Evolutionary conservation across 2,888 invertebrate species (phyloP).

Genomic region (Hirudinaria manillensis): DNA sequence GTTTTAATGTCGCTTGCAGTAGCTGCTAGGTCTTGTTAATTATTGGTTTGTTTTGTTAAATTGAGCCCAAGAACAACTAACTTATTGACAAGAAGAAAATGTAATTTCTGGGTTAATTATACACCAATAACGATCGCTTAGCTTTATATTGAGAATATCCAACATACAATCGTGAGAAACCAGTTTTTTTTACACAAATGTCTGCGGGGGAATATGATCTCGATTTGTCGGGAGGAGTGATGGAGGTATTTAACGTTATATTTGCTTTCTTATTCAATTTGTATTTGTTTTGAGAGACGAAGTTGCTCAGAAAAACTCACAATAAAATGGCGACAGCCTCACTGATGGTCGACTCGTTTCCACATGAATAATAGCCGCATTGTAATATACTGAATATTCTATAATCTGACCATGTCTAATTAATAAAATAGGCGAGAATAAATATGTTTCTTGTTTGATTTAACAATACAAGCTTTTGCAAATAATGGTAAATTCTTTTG

Average conservation of each 20-base stretch:
- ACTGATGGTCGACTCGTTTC: neutral
- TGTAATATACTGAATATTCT: neutral
- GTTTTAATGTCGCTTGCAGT: no score
- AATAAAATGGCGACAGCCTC: constrained; percentile 9
- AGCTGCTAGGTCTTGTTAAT: no score
- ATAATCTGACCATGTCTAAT: no score
- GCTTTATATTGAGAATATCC: neutral
- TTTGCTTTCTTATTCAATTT: neutral
- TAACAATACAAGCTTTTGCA: neutral
- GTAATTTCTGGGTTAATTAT: neutral
- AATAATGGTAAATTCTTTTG: constrained; percentile 34
- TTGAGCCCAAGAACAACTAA: no score
- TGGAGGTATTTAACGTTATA: constrained; percentile 66
- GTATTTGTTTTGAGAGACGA: neutral
- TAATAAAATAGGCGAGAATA: no score
- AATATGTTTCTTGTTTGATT: no score
- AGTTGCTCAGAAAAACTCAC: neutral
- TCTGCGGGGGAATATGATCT: constrained; percentile 60
- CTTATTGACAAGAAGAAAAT: no score
- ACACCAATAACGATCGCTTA: neutral
- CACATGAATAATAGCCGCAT: constrained; percentile 10
- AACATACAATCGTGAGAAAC: neutral
- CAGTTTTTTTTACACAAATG: constrained; percentile 25
- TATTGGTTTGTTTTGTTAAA: no score
- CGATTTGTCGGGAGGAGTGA: constrained; percentile 72